Evolutionary conservation across 1,140 invertebrate genomes (phyloP).

Genomic region (Drosophila sulfurigaster): DNA sequence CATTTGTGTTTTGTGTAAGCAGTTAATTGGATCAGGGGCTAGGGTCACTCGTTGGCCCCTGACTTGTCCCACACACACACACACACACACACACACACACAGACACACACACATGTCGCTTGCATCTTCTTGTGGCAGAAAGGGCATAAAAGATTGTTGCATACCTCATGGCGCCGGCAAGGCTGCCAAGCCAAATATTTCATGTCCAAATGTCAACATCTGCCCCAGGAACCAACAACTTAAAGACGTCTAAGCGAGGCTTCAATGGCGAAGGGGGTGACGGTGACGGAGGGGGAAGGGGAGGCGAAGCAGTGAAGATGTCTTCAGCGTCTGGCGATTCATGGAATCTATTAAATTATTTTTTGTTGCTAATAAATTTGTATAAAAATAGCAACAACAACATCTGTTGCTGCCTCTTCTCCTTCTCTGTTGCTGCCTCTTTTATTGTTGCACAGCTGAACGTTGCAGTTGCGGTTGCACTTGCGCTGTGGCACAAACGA

Average conservation of each 20-base stretch:
- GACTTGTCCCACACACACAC: neutral
- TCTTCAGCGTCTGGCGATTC: constrained; percentile 32
- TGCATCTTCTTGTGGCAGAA: constrained; percentile 22
- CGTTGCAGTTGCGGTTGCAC: constrained; percentile 26
- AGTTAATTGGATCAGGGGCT: constrained; percentile 82
- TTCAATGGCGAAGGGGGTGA: neutral
- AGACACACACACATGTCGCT: neutral
- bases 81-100: too few species aligned
- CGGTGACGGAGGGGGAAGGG: too few species aligned
- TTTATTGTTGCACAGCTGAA: constrained; percentile 28
- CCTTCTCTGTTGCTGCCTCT: constrained; percentile 3
- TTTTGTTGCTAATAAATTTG: constrained; percentile 73
- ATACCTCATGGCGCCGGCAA: constrained; percentile 67
- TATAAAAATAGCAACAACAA: constrained; percentile 46
- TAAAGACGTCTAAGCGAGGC: constrained; percentile 18
- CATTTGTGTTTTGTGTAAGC: constrained; percentile 83
- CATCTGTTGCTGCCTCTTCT: constrained; percentile 34
- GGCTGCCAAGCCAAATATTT: constrained; percentile 65
- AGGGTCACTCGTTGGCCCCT: constrained; percentile 6
- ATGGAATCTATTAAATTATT: constrained; percentile 74
- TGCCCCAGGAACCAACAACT: constrained; percentile 9
- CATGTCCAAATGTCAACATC: constrained; percentile 62
- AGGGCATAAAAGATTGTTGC: constrained; percentile 59
- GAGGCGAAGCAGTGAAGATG: too few species aligned
- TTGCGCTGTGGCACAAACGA: constrained; percentile 43